phyloP scores from a whole-genome alignment of 1,140 invertebrate species.

The Tribolium castaneum region DNA sequence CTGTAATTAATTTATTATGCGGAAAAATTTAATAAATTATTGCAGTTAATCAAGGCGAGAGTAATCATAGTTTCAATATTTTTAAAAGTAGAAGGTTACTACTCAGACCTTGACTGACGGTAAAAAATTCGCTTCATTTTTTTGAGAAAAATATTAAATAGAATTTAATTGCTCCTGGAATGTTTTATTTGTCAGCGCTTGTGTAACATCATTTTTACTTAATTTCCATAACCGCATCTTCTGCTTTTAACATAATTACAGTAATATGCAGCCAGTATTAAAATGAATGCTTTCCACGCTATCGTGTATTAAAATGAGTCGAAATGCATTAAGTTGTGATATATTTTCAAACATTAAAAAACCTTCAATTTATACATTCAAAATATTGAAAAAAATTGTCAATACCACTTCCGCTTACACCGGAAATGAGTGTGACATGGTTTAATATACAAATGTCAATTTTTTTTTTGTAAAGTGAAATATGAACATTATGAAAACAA shows the following conservation, averaged over 20 bases:
- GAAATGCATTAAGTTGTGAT: background rate
- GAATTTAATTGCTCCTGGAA: background rate
- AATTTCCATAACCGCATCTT: background rate
- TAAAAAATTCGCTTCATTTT: background rate
- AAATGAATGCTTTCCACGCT: background rate
- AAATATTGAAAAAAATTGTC: too few relatives aligned
- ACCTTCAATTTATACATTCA: too few relatives aligned
- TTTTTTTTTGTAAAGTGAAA: too few relatives aligned
- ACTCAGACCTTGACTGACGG: background rate
- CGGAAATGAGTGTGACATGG: too few relatives aligned
- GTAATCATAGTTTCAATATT: background rate
- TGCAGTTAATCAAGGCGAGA: slow-evolving; percentile 13
- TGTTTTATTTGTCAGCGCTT: background rate
- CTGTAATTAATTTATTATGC: background rate
- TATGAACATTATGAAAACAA: too few relatives aligned
- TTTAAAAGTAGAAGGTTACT: background rate
- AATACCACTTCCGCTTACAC: too few relatives aligned
- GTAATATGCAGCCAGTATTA: background rate
- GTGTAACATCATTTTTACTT: background rate
- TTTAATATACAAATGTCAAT: too few relatives aligned
- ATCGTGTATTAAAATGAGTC: background rate
- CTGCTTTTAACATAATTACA: background rate
- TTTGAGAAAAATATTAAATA: background rate
- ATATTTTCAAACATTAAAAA: background rate
- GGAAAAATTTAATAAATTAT: background rate